Base-by-base conservation (phyloP, 2,797 vertebrate species). In the Myiothlypis chrysogaster region DNA sequence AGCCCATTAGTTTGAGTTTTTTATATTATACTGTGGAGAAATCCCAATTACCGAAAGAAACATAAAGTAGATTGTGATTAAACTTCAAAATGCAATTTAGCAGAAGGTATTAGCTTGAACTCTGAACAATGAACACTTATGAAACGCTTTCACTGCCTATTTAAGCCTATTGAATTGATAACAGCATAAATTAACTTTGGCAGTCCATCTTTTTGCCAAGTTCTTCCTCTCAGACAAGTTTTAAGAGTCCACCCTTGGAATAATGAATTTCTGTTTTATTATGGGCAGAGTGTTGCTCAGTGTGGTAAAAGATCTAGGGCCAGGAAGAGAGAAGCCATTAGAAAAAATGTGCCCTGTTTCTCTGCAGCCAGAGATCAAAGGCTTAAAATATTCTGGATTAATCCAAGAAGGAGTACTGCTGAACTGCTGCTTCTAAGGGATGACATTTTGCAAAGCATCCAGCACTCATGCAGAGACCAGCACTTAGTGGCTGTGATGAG, bases 111-210 rank as follows among this genome's bases (percentile, higher is more conserved):
- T 93, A 83, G 76, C 76, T 93, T 91, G 94, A 96, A 96, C 93
- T 94, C 91, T 89, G 93, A 92, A 96, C 96, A 97, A 83, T 91
- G 95, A 95, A 95, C 90, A 93, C 95, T 97, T 96, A 90, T 20
- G 86, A 95, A 95, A 92, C 5, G 12, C 94, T 96, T 96, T 94
- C 66, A 61, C 75, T 96, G 94, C 80, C 87, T 94, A 83, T 97
- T 96, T 96, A 95, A 96, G 90, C 93, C 94, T 95, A 91, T 94
- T 95, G 96, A 97, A 96, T 95, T 95, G 96, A 96, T 95, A 97
- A 96, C 94, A 41, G 79, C 61, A 92, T 92, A 96, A 97, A 97
- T 96, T 96, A 97, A 91, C 95, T 92, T 93, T 91, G 95, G 76
- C 96, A 90, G 87, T 82, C 71, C 75, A 92, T 95, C 85, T 94